phyloP scores from a whole-genome alignment of 2,797 vertebrate species.

The Oryzias sinensis region DNA sequence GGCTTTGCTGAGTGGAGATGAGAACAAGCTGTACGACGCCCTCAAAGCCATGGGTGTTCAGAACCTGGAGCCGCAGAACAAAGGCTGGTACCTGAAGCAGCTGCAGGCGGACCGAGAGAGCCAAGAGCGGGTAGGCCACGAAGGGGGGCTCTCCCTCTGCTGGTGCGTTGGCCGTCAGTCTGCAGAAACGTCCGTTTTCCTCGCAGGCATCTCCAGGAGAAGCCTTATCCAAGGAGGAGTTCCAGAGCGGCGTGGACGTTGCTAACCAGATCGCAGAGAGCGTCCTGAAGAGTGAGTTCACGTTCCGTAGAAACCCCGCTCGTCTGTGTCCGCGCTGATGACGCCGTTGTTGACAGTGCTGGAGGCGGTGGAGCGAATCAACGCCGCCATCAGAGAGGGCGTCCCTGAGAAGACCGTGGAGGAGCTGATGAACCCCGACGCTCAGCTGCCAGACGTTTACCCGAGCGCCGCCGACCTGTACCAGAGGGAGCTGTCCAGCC shows the following conservation, averaged over 20 bases:
- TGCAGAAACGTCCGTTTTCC: background rate
- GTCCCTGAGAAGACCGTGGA: constrained; percentile 86
- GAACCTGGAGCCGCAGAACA: constrained; percentile 85
- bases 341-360: constrained; percentile 72
- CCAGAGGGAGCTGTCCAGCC: constrained; percentile 88
- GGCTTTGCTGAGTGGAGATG: constrained; percentile 78
- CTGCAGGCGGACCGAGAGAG: constrained; percentile 81
- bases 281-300: constrained; percentile 81
- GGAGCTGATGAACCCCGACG: constrained; percentile 91
- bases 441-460: constrained; percentile 91
- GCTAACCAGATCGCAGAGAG: constrained; percentile 84
- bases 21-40: constrained; percentile 76
- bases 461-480: constrained; percentile 90
- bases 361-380: constrained; percentile 86
- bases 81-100: constrained; percentile 94
- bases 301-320: background rate
- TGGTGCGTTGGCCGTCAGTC: background rate
- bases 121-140: constrained; percentile 84
- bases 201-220: constrained; percentile 78
- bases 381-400: constrained; percentile 83
- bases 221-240: constrained; percentile 87
- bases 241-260: constrained; percentile 86
- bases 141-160: background rate
- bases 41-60: constrained; percentile 84
- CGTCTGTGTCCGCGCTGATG: no score